These are phyloP conservation scores for Peromyscus maniculatus DNA, from an alignment of 2,113 vertebrate genomes.

Conservation along the genomic window DNA sequence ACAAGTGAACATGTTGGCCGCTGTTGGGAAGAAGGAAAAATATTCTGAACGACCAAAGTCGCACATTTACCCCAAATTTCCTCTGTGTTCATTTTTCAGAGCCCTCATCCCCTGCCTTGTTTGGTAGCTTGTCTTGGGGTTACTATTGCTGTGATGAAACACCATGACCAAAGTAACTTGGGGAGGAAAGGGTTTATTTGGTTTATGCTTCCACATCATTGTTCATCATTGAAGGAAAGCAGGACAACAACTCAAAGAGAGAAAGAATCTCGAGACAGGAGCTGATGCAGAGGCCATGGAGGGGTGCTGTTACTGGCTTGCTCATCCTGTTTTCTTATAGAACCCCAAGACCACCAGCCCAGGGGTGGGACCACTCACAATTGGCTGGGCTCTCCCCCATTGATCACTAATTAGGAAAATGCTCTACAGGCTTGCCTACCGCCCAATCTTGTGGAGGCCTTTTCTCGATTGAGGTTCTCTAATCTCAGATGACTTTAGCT, in stretches of 20 bases:
- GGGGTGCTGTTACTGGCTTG: not conserved
- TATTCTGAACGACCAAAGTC: not conserved
- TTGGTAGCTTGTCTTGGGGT: accelerated
- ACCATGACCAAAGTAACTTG: not conserved
- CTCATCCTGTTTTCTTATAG: not conserved
- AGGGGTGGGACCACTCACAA: not conserved
- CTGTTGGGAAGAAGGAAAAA: not conserved
- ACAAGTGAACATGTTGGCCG: not conserved
- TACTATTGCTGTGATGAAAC: not conserved
- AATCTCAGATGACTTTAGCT: not conserved
- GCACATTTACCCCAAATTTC: accelerated
- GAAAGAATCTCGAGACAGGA: not conserved
- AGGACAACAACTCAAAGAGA: not conserved
- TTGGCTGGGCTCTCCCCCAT: not conserved
- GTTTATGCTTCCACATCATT: not conserved
- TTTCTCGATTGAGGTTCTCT: not conserved
- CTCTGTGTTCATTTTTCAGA: accelerated
- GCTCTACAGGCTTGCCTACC: not conserved
- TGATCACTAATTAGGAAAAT: not conserved
- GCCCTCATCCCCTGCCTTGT: no score
- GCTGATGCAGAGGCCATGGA: not conserved
- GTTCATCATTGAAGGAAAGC: not conserved
- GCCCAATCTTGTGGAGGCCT: not conserved
- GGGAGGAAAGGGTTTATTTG: not conserved
- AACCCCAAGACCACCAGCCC: not conserved